These are phyloP conservation scores for Brachionichthys hirsutus DNA, from an alignment of 2,113 vertebrate species.

Conservation along the genomic window DNA sequence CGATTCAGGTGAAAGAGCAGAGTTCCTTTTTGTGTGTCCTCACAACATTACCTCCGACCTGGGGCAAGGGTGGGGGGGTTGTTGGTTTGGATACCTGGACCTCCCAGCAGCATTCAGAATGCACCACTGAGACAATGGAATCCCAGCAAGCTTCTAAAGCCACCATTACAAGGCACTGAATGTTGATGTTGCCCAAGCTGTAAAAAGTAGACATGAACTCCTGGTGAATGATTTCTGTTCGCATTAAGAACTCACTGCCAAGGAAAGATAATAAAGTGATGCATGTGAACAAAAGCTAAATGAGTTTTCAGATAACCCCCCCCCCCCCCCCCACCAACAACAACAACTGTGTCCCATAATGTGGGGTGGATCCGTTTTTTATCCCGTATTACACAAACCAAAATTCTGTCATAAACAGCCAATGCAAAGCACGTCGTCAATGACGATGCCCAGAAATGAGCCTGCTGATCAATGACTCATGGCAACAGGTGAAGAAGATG, in stretches of 20 bases:
- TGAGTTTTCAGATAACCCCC: too few relatives aligned
- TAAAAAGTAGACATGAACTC: neutral
- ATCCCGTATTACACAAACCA: too few relatives aligned
- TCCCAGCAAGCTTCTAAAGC: neutral
- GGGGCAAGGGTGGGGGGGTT: neutral
- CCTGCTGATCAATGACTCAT: too few relatives aligned
- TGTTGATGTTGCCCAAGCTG: neutral
- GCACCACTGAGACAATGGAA: constrained; percentile 4
- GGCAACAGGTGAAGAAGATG: too few relatives aligned
- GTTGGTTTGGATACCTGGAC: constrained; percentile 33
- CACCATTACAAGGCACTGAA: constrained; percentile 3
- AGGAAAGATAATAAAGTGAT: too few relatives aligned
- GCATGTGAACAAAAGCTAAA: too few relatives aligned
- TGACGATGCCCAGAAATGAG: too few relatives aligned
- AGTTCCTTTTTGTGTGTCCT: neutral
- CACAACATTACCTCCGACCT: constrained; percentile 49
- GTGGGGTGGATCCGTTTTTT: too few relatives aligned
- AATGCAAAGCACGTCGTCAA: too few relatives aligned
- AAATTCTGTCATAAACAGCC: too few relatives aligned
- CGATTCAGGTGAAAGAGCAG: constrained; percentile 17
- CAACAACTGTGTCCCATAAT: too few relatives aligned
- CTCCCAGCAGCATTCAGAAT: neutral
- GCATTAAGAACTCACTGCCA: neutral
- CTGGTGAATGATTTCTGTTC: constrained; percentile 13
- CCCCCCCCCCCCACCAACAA: too few relatives aligned